Conservation (phyloP, 2,113 vertebrate genomes). For the Pituophis catenifer region DNA sequence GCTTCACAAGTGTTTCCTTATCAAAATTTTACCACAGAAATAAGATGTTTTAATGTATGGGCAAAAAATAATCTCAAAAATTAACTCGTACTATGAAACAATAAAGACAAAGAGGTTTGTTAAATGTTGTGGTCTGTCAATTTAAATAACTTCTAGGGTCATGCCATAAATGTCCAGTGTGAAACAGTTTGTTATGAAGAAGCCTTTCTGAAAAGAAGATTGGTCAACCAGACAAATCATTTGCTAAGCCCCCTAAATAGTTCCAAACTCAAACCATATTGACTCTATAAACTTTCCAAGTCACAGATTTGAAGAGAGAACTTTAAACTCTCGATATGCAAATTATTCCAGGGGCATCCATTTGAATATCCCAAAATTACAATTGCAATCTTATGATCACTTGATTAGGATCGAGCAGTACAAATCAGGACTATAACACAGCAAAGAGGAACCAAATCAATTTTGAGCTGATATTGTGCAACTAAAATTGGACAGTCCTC, state of each 20-base stretch:
- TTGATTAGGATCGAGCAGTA: background rate
- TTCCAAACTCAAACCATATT: background rate
- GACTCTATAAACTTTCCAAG: background rate
- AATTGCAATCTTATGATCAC: background rate
- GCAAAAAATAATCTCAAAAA: background rate
- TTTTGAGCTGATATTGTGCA: background rate
- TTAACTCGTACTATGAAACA: background rate
- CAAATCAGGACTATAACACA: background rate
- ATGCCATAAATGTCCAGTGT: background rate
- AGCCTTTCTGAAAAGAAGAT: background rate
- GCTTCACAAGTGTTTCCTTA: conserved; percentile 6
- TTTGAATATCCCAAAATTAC: background rate
- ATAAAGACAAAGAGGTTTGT: background rate
- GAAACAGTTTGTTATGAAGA: background rate
- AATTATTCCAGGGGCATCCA: background rate
- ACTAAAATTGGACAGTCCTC: background rate
- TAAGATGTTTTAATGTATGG: background rate
- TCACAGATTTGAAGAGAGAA: background rate
- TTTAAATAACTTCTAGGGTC: background rate
- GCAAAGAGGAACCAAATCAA: background rate
- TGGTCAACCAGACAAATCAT: background rate
- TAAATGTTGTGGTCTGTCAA: background rate
- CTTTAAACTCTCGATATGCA: background rate
- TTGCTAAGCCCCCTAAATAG: background rate
- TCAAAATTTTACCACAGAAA: background rate